These are phyloP conservation scores for Stratiolaelaps scimitus DNA, from an alignment of 1,140 invertebrate species.

Conservation along the genomic window DNA sequence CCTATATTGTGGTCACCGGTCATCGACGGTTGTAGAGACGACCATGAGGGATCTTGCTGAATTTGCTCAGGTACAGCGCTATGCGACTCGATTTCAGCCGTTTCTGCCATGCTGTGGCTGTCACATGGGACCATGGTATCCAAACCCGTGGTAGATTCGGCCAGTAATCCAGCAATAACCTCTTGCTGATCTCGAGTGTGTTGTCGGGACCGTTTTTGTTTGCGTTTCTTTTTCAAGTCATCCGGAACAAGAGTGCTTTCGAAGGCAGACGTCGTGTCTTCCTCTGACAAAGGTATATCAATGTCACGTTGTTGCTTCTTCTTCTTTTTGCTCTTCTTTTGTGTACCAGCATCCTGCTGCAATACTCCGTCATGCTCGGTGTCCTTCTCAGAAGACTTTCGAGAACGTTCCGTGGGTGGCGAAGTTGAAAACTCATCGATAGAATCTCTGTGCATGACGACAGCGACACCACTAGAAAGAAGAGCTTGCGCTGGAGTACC, in stretches of 20 bases:
- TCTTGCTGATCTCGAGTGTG: not conserved
- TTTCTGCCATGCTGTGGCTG: too few species aligned
- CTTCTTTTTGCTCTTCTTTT: slow-evolving; percentile 1
- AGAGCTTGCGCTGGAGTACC: not conserved
- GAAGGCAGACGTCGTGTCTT: slow-evolving; percentile 1
- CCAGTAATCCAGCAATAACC: not conserved
- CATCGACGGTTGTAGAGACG: too few species aligned
- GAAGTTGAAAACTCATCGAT: slow-evolving; percentile 22
- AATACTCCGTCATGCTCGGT: not conserved
- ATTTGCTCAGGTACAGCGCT: too few species aligned
- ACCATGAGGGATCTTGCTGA: too few species aligned
- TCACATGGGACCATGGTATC: too few species aligned
- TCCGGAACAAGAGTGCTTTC: not conserved
- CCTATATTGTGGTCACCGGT: too few species aligned
- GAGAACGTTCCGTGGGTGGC: slow-evolving; percentile 10
- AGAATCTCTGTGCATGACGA: slow-evolving; percentile 17
- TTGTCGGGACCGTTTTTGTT: not conserved
- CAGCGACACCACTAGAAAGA: not conserved
- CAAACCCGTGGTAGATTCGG: too few species aligned
- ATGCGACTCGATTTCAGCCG: too few species aligned
- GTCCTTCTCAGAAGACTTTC: slow-evolving; percentile 23
- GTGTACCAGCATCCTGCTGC: not conserved
- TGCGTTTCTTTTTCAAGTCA: slow-evolving; percentile 4
- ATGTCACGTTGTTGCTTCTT: slow-evolving; percentile 1
- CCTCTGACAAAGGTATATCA: not conserved